Evolutionary conservation across 2,797 vertebrate species (phyloP), one percentile per base, ranked within the genome.

Genomic region (Threskiornis aethiopicus): DNA sequence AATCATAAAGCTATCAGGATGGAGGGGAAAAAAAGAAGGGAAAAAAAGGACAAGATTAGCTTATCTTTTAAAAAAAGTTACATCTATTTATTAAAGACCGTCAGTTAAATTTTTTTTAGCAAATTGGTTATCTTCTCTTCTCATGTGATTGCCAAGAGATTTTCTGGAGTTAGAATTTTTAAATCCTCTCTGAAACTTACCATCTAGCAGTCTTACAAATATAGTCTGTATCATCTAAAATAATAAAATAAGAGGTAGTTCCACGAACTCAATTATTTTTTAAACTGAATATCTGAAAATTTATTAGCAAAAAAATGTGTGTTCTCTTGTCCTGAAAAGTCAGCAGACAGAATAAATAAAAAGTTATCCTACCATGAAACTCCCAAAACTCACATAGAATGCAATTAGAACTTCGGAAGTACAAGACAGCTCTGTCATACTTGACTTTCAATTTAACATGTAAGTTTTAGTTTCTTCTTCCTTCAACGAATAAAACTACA

Each of bases 11-110:
- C 10, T 67, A 20, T 28, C 10, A 61, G 33, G 11, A 41, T 10
- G 5, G 35, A 39, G 6, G 4, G 11, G 4, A 2, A 21, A 3
- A 4, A 1, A 24, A n/a, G 11, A 31, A 25, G 3, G 19, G 19
- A 10, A n/a, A 73, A 78, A 25, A 80, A 18, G 18, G 3, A 4
- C 3, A 65, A 52, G 33, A 72, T 47, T 73, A 75, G 3, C 3
- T 89, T 86, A 47, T 37, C 8, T 94, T 90, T 94, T 70, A 35
- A 70, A 91, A 91, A 90, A 75, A 58, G 4, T 41, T 93, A 18
- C 6, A 37, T 16, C 8, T 64, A 10, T 70, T 75, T 64, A 51
- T 24, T 85, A 62, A n/a, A 54, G 7, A 90, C 5, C 3, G 58
- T 67, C 42, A 10, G 15, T 65, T 59, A 42, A n/a, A 67, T 41